phyloP scores from a whole-genome alignment of 2,797 vertebrate species.

The Lepus townsendii region DNA sequence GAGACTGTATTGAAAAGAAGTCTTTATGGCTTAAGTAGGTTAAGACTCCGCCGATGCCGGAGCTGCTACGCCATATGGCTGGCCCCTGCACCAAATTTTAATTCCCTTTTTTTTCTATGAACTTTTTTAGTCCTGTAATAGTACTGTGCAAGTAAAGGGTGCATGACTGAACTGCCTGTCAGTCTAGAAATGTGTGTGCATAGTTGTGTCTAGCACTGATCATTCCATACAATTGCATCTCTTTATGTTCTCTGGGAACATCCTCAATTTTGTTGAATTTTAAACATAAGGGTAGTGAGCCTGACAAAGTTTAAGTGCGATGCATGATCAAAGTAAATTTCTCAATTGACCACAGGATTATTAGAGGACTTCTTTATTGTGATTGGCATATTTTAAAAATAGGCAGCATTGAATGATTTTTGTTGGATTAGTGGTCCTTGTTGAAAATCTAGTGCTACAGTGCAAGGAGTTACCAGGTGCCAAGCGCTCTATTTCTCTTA shows the following conservation, averaged over 20 bases:
- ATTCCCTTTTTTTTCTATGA: too few relatives aligned
- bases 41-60: too few relatives aligned
- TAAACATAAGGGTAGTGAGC: slow-evolving; percentile 10
- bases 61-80: too few relatives aligned
- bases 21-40: neutral
- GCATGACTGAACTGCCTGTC: neutral
- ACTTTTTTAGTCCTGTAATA: too few relatives aligned
- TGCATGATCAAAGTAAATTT: neutral
- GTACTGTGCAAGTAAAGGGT: neutral
- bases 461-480: neutral
- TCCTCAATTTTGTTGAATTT: neutral
- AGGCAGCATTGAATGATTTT: neutral
- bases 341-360: neutral
- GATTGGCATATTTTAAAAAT: neutral
- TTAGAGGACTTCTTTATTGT: neutral
- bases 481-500: neutral
- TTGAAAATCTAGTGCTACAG: neutral
- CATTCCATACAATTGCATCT: neutral
- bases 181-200: neutral
- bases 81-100: too few relatives aligned
- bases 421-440: neutral
- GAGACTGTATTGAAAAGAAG: neutral
- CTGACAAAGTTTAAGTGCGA: neutral
- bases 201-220: neutral
- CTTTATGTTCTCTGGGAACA: neutral